Base-by-base conservation (phyloP, 1,140 invertebrate species). In the Lucilia sericata region DNA sequence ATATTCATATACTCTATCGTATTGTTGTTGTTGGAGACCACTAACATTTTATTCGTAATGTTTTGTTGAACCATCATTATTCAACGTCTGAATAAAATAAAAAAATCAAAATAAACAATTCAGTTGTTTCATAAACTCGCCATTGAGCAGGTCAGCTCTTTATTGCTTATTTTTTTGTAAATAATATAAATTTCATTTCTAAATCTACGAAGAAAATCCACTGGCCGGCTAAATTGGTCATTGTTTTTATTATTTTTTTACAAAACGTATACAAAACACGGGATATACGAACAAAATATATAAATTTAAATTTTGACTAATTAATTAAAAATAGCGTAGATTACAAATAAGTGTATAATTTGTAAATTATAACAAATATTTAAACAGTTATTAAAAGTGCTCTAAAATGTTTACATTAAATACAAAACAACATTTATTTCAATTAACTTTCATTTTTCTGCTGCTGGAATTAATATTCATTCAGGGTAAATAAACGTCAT, bases 121-220 rank as follows among this genome's bases (percentile, higher is more conserved):
- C 9, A 80, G 76, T 80, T 49, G 76, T 47, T 80, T 51, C 19
- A 51, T 80, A 49, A 80, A 80, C 76, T 49, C 42, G 25, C 76
- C 76, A 80, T 80, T 80, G 76, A 80, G 76, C 76, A 49, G 76
- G 76, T 80, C 76, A 49, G 76, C 42, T 47, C 47, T 25, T 19
- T 80, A n/a, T 36, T 34, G 42, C n/a, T 78, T 36, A 30, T 5
- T 30, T 75, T n/a, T 30, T 34, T 78, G n/a, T 78, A 42, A 42
- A 42, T 3, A 42, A 42, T 8, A 42, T 42, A 42, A 30, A 42
- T 42, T 42, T 42, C 42, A 5, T 42, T 42, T 42, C 42, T 42
- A 42, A 42, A 42, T 42, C 42, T 42, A 42, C 42, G 13, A 42
- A 42, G 3, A 42, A 36, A 19, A 19, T 47, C 42, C 51, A n/a